Conservation (phyloP, 1,140 invertebrate genomes). For the Diuraphis noxia region DNA sequence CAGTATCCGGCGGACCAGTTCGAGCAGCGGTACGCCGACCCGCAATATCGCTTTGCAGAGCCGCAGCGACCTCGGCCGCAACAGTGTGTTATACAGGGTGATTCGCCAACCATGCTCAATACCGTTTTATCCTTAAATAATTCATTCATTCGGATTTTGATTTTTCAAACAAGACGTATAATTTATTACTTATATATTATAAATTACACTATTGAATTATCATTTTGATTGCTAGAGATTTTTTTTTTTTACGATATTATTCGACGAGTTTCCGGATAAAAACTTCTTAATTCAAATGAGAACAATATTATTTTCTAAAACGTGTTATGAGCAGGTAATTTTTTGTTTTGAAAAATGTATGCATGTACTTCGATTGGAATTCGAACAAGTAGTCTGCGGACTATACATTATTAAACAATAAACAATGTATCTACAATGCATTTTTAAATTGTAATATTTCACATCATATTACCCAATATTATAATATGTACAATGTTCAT, state of each 20-base stretch:
- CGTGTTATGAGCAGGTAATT: background rate
- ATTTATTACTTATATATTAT: too few species aligned
- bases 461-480: background rate
- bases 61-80: background rate
- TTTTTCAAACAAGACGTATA: background rate
- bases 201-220: too few species aligned
- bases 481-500: too few species aligned
- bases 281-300: background rate
- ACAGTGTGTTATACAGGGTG: background rate
- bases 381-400: background rate
- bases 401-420: background rate
- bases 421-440: background rate
- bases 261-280: background rate
- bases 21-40: background rate
- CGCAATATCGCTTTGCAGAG: background rate
- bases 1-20: constrained; percentile 34
- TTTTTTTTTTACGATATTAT: too few species aligned
- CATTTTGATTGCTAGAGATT: too few species aligned
- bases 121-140: background rate
- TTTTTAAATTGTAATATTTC: background rate
- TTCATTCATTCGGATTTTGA: background rate
- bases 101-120: background rate
- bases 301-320: background rate
- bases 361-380: background rate
- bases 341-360: background rate